Evolutionary conservation across 2,113 vertebrate species (phyloP).

Genomic region (Elephantulus edwardii): DNA sequence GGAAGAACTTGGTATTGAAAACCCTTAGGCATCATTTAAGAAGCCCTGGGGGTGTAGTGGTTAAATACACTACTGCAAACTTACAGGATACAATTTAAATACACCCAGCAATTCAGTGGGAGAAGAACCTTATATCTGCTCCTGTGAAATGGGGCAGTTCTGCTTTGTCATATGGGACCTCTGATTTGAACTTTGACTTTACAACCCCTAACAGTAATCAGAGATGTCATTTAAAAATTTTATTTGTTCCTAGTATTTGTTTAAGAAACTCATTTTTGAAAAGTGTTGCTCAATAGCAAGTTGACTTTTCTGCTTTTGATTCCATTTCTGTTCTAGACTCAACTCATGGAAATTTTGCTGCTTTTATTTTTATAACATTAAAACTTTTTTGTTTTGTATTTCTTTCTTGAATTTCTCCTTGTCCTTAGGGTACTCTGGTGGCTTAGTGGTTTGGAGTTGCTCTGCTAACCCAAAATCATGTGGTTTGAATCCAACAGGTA

Average conservation of each 20-base stretch:
- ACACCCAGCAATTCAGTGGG: background rate
- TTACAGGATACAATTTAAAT: background rate
- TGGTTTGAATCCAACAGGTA: too few relatives aligned
- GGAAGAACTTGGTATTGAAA: background rate
- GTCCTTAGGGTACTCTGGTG: too few relatives aligned
- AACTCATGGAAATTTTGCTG: background rate
- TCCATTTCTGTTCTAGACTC: conserved; percentile 4
- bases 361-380: background rate
- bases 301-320: conserved; percentile 1
- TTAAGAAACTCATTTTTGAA: conserved; percentile 41
- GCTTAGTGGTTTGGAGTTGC: too few relatives aligned
- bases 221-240: background rate
- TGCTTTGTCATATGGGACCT: background rate
- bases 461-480: too few relatives aligned
- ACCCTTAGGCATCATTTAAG: background rate
- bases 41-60: background rate
- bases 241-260: background rate
- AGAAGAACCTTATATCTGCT: background rate
- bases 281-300: background rate
- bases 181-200: background rate
- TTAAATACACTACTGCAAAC: background rate
- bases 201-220: background rate
- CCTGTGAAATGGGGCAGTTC: background rate
- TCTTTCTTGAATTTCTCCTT: too few relatives aligned
- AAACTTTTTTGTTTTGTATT: background rate